These are phyloP conservation scores for Pedetes capensis DNA, from an alignment of 2,113 vertebrate species.

Conservation along the genomic window DNA sequence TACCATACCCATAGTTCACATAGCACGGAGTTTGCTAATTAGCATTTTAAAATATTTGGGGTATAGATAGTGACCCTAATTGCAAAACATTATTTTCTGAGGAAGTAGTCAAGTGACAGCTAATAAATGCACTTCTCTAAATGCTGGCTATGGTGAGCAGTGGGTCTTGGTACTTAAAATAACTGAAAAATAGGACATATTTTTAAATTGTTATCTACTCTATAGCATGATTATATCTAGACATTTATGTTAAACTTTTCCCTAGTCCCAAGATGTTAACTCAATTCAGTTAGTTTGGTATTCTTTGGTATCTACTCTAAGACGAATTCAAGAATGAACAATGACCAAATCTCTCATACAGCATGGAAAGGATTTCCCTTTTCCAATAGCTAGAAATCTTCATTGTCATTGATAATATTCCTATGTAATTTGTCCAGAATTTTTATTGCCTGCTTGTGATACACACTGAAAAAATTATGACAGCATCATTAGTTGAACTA, in stretches of 20 bases:
- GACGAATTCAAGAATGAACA: constrained; percentile 36
- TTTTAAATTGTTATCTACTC: not conserved
- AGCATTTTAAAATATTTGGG: constrained; percentile 66
- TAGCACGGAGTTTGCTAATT: constrained; percentile 29
- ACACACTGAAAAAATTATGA: not conserved
- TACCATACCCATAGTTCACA: not conserved
- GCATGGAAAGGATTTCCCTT: not conserved
- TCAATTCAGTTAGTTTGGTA: not conserved
- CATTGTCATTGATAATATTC: not conserved
- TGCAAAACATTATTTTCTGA: constrained; percentile 47
- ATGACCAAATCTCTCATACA: not conserved
- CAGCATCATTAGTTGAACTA: constrained; percentile 36
- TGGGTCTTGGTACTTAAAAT: constrained; percentile 10
- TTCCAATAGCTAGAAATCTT: constrained; percentile 40
- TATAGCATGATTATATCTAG: not conserved
- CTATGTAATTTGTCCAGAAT: not conserved
- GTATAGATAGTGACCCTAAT: constrained; percentile 50
- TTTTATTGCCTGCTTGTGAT: not conserved
- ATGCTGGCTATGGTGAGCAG: not conserved
- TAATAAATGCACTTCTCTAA: constrained; percentile 21
- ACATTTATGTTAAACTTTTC: constrained; percentile 4
- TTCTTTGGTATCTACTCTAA: not conserved
- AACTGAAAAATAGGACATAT: not conserved
- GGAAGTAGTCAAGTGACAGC: not conserved
- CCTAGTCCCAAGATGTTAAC: not conserved